Base-by-base conservation (phyloP, 2,888 invertebrate genomes). In the Chloromyia formosa region DNA sequence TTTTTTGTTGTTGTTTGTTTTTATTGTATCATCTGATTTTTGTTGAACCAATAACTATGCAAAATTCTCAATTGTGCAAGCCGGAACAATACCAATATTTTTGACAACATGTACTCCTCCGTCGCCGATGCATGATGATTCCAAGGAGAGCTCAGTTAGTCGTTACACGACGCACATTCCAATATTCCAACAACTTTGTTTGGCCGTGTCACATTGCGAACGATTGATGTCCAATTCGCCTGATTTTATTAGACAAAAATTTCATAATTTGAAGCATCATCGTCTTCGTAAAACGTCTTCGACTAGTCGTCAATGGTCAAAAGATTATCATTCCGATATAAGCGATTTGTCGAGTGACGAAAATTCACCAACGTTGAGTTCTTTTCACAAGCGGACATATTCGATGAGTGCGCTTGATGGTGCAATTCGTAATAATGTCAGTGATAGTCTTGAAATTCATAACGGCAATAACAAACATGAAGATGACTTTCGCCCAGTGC, bases 131-230 rank as follows among this genome's bases (percentile, higher is more conserved):
- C 18, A 35, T 16, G 75, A 74, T 49, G 66, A 62, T 16, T 79
- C 78, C 23, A 76, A 77, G 76, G 80, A 79, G 10, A 69, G 35
- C 54, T 77, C 77, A 27, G 20, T 1, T 62, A 82, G 78, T 76
- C 78, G 75, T 62, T 84, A 86, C 76, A 86, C 87, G 53, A 83
- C 87, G 16, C 86, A 86, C 73, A 87, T 87, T 5, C 88, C 88
- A 58, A 82, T 87, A 79, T 86, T 88, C 80, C 88, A 88, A 78
- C 87, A 87, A 78, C 84, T 88, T 49, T 88, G 84, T 78, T 78
- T 81, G 74, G 83, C 84, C 18, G 82, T 85, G 73, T 82, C 80
- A 45, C 82, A 84, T 76, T 85, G 83, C 82, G 85, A 85, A 77
- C 82, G 82, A 16, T 79, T 82, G 53, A 79, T 82, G 75, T 75